These are phyloP conservation scores for Frieseomelitta varia DNA, from an alignment of 1,140 invertebrate genomes.

Conservation along the genomic window DNA sequence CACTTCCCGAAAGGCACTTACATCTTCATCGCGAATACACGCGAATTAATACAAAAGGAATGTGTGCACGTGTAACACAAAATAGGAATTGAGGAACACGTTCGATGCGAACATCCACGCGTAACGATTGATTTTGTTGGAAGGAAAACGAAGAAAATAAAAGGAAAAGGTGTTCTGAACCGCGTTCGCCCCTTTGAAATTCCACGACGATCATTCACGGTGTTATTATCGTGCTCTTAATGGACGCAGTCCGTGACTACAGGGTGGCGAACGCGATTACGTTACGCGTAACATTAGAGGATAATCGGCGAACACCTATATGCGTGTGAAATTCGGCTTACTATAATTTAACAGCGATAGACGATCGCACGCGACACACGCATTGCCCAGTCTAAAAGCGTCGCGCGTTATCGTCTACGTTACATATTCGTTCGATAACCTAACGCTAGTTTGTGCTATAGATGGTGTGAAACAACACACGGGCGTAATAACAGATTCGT, in stretches of 20 bases:
- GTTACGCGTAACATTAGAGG: not conserved
- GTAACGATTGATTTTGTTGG: not conserved
- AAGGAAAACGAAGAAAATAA: not conserved
- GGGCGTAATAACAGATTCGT: not conserved
- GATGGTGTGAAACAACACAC: not conserved
- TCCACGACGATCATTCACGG: not conserved
- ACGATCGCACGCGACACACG: not conserved
- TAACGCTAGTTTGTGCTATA: constrained; percentile 49
- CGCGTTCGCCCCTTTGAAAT: not conserved
- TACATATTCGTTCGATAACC: constrained; percentile 51
- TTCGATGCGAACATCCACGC: not conserved
- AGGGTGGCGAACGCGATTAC: not conserved
- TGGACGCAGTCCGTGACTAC: too few species aligned
- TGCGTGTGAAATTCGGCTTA: constrained; percentile 5
- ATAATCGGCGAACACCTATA: constrained; percentile 6
- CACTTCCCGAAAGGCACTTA: constrained; percentile 1
- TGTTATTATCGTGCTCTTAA: not conserved
- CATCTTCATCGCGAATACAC: not conserved
- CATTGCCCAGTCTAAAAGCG: not conserved
- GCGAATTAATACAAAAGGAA: constrained; percentile 21
- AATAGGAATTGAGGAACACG: constrained; percentile 19
- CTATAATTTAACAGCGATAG: constrained; percentile 17
- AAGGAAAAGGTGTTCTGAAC: too few species aligned
- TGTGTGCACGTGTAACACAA: constrained; percentile 6
- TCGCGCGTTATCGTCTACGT: constrained; percentile 32